Evolutionary conservation across 2,113 vertebrate species (phyloP), one percentile per base, ranked within the genome.

Genomic region (Misgurnus anguillicaudatus): DNA sequence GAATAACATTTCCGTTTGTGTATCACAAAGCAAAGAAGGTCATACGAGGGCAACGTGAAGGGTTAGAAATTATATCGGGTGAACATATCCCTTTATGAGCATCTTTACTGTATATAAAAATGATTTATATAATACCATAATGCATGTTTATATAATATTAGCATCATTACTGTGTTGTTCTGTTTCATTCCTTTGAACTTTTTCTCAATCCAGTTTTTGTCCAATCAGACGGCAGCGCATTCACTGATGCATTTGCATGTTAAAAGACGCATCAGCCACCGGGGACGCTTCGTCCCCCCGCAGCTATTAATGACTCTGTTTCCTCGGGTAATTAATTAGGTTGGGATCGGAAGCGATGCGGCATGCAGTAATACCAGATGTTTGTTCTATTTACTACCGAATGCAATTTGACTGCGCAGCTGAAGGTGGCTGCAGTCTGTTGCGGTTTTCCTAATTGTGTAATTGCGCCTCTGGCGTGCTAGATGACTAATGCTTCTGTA

Each of bases 241-340:
- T 69, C 13, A 48, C 6, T 1, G 4, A 70, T 36, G 9, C 68
- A 55, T 41, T 71, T 71, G 36, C 48, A 71, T 71, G 36, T 71
- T 11, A 71, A 70, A 71, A 71, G 51, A 55, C 5, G 6, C 5
- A 5, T 13, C 57, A 13, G 17, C 71, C 71, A 47, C 8, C 41
- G 39, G 86, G 85, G 89, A 89, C 83, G 58, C 87, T 89, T 89
- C 86, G 88, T 90, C 83, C 88, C 83, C 88, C 84, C 86, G 77
- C 85, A 85, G 89, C 87, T 80, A 89, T 88, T 89, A 90, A 90
- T 84, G 87, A 89, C 71, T 86, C 70, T 31, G 75, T 70, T 85
- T 90, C 87, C 86, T 87, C 42, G n/a, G 84, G 84, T 87, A 89
- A 89, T 91, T 90, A 86, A 89, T 89, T 83, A 86, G 57, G 45